Percentiles rank a stretch among this genome's conserved stretches.
Evolutionary conservation across 2,797 vertebrate species (phyloP).

Genomic region (Sandelia bainsii): DNA sequence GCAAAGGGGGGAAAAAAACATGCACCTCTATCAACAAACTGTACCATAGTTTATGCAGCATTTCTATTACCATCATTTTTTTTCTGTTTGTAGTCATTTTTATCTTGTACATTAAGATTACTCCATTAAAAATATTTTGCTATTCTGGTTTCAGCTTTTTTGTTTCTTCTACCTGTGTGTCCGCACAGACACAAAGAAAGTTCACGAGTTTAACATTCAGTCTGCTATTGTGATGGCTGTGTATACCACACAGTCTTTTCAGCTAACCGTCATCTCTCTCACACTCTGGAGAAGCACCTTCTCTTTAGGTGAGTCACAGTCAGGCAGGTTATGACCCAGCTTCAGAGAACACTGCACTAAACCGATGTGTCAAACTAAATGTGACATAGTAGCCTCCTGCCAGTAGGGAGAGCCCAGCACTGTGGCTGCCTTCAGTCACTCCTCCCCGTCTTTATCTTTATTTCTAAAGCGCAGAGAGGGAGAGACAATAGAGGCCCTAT

Average conservation of each 20-base stretch:
- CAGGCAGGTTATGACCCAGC: not conserved
- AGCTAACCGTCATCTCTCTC: not conserved
- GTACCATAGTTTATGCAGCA: not conserved
- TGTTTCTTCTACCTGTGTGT: not conserved
- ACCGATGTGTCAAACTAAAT: not conserved
- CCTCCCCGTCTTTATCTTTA: not conserved
- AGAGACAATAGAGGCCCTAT: not conserved
- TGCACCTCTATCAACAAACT: not conserved
- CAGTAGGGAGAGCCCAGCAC: constrained; percentile 54
- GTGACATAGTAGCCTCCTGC: not conserved
- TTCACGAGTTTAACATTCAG: not conserved
- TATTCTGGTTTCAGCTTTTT: constrained; percentile 1
- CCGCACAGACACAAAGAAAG: no score
- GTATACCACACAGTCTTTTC: not conserved
- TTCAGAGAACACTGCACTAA: not conserved
- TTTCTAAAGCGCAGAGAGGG: constrained; percentile 2
- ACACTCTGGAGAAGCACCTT: constrained; percentile 16
- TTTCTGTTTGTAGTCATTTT: constrained; percentile 57
- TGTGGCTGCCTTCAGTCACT: not conserved
- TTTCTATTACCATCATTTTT: constrained; percentile 29
- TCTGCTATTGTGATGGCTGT: not conserved
- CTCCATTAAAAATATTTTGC: constrained; percentile 49
- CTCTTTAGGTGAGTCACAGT: not conserved
- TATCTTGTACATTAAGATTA: constrained; percentile 55
- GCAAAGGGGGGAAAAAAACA: not conserved